Evolutionary conservation across 2,888 invertebrate species (phyloP), one percentile per base, ranked within the genome.

Genomic region (Noctua janthina): DNA sequence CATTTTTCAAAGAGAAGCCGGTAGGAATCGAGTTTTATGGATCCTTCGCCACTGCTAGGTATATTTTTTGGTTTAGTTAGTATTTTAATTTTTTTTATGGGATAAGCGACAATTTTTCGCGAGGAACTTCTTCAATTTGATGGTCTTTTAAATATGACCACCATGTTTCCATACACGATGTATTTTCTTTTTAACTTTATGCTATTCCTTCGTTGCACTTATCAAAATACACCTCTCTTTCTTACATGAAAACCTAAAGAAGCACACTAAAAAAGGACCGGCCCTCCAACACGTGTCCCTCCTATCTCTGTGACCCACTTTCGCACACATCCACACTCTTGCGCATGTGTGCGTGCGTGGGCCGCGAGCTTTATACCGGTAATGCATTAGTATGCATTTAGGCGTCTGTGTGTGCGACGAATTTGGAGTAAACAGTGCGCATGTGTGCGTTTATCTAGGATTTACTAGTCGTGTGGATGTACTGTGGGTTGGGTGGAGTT

Each of bases 261-360:
- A 59, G 90, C 85, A 92, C 96, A 93, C 87, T 79, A 95, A 94
- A 87, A 96, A 95, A 95, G 92, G 92, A 78, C 94, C 94, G 91
- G 96, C 96, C 96, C 96, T 96, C 94, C 90, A 93, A 96, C 96
- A 96, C 96, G 96, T 96, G 96, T 96, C 94, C 92, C 94, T 92
- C 94, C 95, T 96, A 96, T 96, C 96, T 96, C 93, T 95, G 93
- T 96, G 96, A 96, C 96, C 96, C 93, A 96, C 93, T 96, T 96
- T 95, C 96, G 74, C 95, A 93, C 95, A 96, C 95, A 91, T 13
- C 13, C 71, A 75, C 81, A 90, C 68, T 68, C 66, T 59, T 72
- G n/a, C 67, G n/a, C 43, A 67, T 83, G 78, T 84, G 85, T 91
- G 91, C 74, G 91, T 89, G 91, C 87, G 91, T 92, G 91, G 86